phyloP scores from a whole-genome alignment of 1,140 invertebrate species.

The Cydia fagiglandana region DNA sequence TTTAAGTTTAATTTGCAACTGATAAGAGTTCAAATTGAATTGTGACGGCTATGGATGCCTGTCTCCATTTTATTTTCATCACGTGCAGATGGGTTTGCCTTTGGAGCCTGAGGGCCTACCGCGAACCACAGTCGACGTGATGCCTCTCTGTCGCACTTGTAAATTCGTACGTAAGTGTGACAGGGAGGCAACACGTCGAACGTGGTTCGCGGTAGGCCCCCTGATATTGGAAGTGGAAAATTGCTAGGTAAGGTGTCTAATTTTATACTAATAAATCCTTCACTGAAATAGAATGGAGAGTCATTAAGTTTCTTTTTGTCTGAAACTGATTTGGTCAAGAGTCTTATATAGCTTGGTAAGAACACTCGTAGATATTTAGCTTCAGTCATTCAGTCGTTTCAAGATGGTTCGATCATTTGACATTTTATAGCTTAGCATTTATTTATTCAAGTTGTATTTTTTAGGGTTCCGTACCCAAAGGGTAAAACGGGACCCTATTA shows the following conservation, averaged over 20 bases:
- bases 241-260: background rate
- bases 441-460: too few relatives aligned
- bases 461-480: too few relatives aligned
- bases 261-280: slow-evolving; percentile 8
- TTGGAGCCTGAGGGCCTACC: background rate
- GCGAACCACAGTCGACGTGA: too few relatives aligned
- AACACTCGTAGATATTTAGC: too few relatives aligned
- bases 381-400: background rate
- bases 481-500: too few relatives aligned
- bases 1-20: slow-evolving; percentile 10
- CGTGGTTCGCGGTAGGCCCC: too few relatives aligned
- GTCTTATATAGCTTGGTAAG: background rate
- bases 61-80: slow-evolving; percentile 29
- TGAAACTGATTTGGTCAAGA: background rate
- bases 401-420: too few relatives aligned
- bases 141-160: too few relatives aligned
- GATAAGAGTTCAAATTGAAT: slow-evolving; percentile 21
- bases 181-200: too few relatives aligned
- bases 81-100: slow-evolving; percentile 6
- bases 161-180: too few relatives aligned
- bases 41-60: background rate
- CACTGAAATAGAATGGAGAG: background rate
- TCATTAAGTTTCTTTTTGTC: background rate
- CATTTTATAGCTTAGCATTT: too few relatives aligned
- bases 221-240: background rate